Evolutionary conservation across 2,888 invertebrate species (phyloP), one percentile per base, ranked within the genome.

Genomic region (Aleiodes alternator): DNA sequence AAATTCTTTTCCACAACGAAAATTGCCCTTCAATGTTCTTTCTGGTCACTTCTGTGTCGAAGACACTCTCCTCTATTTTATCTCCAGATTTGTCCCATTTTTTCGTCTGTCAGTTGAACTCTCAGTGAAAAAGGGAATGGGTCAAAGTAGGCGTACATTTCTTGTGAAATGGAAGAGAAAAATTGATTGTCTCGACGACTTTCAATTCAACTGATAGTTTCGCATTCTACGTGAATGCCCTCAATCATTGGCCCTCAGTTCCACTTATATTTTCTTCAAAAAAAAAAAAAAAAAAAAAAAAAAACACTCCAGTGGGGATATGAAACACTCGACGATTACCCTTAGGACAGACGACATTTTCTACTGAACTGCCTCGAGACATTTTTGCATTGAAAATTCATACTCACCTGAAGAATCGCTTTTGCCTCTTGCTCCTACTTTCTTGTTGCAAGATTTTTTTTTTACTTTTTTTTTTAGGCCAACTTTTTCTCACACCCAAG

Each of bases 291-390:
- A 43, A 9, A 43, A 11, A 43, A 43, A 43, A 43, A 8, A 38
- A 38, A 38, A 38, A 38, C 5, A 38, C 38, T 43, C 16, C 64
- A 43, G 48, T 48, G 43, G 64, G 64, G 48, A 64, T 64, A 48
- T 64, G 64, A 23, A 64, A 64, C 43, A 64, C 64, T 64, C 48
- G 64, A 43, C 64, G 64, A 64, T 64, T 64, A 48, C 64, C 64
- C 64, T 64, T 9, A 64, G 64, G 64, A 64, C 64, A 64, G 16
- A 64, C 64, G 43, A 48, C 64, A 34, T 64, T 64, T 64, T 48
- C 64, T 64, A 64, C 64, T 64, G 9, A 14, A 48, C 23, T 64
- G 48, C 64, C 64, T 43, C 16, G 9, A 64, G 64, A 14, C 38
- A 64, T 64, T 64, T 64, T 64, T 48, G 1, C 64, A 64, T 64